These are phyloP conservation scores for Oxytorus armatus DNA, from an alignment of 2,888 invertebrate genomes.

Conservation along the genomic window DNA sequence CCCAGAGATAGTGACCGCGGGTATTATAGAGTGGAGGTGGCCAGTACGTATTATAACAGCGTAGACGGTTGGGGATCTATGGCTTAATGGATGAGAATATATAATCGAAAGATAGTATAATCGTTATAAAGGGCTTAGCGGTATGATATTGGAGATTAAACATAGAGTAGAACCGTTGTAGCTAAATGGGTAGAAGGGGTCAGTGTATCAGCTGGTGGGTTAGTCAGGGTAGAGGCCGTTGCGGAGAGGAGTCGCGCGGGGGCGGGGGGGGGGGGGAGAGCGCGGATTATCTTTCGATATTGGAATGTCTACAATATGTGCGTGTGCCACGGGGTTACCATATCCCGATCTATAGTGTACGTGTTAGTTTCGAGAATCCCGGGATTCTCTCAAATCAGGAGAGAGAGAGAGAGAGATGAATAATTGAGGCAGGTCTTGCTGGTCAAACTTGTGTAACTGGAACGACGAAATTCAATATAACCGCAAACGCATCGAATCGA, in stretches of 20 bases:
- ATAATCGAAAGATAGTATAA: constrained; percentile 62
- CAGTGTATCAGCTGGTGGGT: background rate
- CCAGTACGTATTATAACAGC: constrained; percentile 19
- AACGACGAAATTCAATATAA: constrained; percentile 48
- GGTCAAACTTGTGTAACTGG: constrained; percentile 41
- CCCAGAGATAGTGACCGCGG: too few relatives aligned
- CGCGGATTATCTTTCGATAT: constrained; percentile 64
- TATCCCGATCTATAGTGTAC: constrained; percentile 32
- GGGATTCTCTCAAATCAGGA: constrained; percentile 25
- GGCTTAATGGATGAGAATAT: constrained; percentile 56
- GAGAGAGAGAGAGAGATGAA: constrained; percentile 34
- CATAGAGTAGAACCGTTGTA: constrained; percentile 52
- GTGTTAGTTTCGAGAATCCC: constrained; percentile 44
- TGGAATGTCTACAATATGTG: constrained; percentile 58
- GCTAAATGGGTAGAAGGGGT: constrained; percentile 5
- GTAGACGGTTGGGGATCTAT: constrained; percentile 11
- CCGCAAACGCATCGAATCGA: constrained; percentile 15
- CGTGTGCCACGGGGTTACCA: constrained; percentile 42
- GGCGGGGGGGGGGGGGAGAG: too few relatives aligned
- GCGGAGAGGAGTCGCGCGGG: too few relatives aligned
- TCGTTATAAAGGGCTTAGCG: constrained; percentile 63
- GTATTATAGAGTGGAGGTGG: too few relatives aligned
- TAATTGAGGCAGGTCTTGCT: constrained; percentile 18
- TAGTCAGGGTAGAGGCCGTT: too few relatives aligned
- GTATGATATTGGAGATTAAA: constrained; percentile 65